Base-by-base conservation (phyloP, 2,888 invertebrate species). In the Leptinotarsa rubiginosa region DNA sequence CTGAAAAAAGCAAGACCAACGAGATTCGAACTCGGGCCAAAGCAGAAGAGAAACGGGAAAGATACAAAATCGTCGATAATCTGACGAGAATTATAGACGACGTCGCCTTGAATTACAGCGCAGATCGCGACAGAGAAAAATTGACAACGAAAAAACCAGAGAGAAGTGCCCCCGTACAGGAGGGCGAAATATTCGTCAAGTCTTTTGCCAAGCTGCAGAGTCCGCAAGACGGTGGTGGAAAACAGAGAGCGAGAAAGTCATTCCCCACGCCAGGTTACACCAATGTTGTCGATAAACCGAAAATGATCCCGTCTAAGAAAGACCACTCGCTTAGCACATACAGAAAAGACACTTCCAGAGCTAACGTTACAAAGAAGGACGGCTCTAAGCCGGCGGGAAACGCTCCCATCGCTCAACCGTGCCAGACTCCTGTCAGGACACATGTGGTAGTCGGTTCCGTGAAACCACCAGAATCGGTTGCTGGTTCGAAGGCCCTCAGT, bases 171-270 rank as follows among this genome's bases (percentile, higher is more conserved):
- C 41, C 41, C 10, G 41, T 41, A 41, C 77, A 76, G 25, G 81
- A 82, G 73, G 80, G 82, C 12, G 83, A 85, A 72, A 86, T 86
- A 73, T 84, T 76, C 70, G 84, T 86, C 5, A 86, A 86, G 80
- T 85, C 86, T 3, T 82, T 86, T 72, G 83, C 85, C 7, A 85
- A 84, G 79, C 77, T 86, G 47, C 81, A 75, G 68, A 47, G 70
- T 15, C 69, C 81, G 5, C 50, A 67, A 25, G 41, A 69, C 20
- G 66, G 65, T 62, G 67, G 66, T 13, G 52, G 69, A 0, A 86
- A 86, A 77, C 86, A 85, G 68, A 82, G 83, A 73, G 86, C 87
- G 1, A 74, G 87, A 52, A 87, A 87, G 79, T 84, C 86, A 0
- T 87, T 87, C 70, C 86, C 86, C 1, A 79, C 78, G 22, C 83